Percentiles rank a stretch among this genome's conserved stretches.
Conservation (phyloP, 1,140 invertebrate species). For the Venturia canescens region DNA sequence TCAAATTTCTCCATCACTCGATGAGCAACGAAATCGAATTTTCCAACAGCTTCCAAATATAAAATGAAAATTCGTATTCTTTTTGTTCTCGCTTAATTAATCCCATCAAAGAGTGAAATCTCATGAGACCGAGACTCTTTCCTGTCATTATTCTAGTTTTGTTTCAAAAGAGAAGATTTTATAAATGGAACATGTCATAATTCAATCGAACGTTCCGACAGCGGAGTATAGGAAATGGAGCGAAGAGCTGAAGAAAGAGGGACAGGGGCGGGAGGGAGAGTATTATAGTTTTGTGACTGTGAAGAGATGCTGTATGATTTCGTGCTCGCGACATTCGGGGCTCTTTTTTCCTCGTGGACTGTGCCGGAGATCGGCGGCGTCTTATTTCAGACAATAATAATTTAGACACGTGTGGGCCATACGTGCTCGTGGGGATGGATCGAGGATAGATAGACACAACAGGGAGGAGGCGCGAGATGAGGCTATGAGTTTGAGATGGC, state of each 20-base stretch:
- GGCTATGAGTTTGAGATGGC: constrained; percentile 26
- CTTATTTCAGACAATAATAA: constrained; percentile 72
- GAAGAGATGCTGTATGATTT: constrained; percentile 44
- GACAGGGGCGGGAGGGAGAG: constrained; percentile 17
- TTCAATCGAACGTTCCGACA: constrained; percentile 48
- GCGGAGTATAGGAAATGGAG: not conserved
- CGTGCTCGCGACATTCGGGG: constrained; percentile 5
- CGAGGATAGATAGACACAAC: constrained; percentile 60
- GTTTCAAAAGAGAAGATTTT: constrained; percentile 4
- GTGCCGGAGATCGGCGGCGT: constrained; percentile 34
- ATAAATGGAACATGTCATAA: constrained; percentile 53
- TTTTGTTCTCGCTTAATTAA: too few species aligned
- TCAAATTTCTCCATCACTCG: too few species aligned
- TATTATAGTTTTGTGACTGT: constrained; percentile 26
- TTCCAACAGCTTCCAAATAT: too few species aligned
- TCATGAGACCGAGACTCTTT: not conserved
- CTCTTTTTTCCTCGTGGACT: constrained; percentile 9
- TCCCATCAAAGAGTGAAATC: too few species aligned
- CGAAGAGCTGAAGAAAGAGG: not conserved
- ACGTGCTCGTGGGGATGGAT: constrained; percentile 58
- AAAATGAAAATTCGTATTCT: too few species aligned
- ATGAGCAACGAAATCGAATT: too few species aligned
- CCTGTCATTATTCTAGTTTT: not conserved
- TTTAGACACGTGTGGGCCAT: constrained; percentile 72
- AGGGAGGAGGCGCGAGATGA: constrained; percentile 29